Evolutionary conservation across 2,797 vertebrate species (phyloP).

Genomic region (Semotilus atromaculatus): DNA sequence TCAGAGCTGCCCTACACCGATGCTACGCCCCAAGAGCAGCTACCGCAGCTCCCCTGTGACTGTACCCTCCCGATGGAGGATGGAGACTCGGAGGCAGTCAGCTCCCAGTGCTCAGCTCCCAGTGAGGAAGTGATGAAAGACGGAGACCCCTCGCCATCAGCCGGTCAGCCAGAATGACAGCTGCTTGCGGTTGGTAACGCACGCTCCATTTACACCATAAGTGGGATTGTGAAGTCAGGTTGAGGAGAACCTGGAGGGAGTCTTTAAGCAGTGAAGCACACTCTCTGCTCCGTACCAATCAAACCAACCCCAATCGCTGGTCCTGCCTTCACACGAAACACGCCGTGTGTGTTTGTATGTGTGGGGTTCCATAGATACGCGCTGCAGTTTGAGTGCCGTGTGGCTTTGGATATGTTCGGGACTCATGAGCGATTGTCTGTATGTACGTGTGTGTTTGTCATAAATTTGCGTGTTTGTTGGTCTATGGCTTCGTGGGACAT

Average conservation of each 20-base stretch:
- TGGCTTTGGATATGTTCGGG: neutral
- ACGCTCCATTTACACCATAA: constrained; percentile 56
- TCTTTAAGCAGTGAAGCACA: constrained; percentile 45
- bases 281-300: constrained; percentile 31
- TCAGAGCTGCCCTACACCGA: constrained; percentile 62
- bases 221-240: constrained; percentile 46
- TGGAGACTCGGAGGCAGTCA: constrained; percentile 50
- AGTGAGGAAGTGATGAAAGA: constrained; percentile 68
- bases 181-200: constrained; percentile 16
- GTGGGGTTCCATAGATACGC: constrained; percentile 27
- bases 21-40: constrained; percentile 73
- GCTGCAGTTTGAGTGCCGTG: neutral
- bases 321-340: constrained; percentile 26
- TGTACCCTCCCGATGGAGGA: constrained; percentile 68
- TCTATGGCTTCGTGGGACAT: neutral
- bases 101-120: constrained; percentile 56
- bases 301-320: constrained; percentile 57
- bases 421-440: neutral
- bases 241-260: constrained; percentile 31
- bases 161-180: constrained; percentile 81
- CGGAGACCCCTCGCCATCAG: constrained; percentile 70
- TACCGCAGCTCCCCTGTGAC: constrained; percentile 78
- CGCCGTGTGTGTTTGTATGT: constrained; percentile 45
- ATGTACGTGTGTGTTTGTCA: neutral
- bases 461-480: neutral